phyloP scores from a whole-genome alignment of 1,140 invertebrate genomes.

The Procambarus clarkii region DNA sequence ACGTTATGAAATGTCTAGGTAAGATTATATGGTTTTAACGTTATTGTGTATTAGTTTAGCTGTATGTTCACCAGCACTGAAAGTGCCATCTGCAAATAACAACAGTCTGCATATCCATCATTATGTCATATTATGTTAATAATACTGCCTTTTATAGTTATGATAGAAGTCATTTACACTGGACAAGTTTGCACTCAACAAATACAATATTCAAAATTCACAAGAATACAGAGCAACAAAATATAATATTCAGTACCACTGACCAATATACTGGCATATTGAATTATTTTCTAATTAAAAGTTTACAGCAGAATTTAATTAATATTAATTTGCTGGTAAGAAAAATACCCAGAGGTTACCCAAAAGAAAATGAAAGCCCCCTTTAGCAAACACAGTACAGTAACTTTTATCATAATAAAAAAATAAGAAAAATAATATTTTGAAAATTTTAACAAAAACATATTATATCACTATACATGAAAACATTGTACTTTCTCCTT shows the following conservation, averaged over 20 bases:
- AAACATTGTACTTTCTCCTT: conserved; percentile 11
- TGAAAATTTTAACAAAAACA: background rate
- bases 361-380: background rate
- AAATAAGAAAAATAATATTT: background rate
- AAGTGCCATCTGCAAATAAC: too few species aligned
- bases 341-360: too few species aligned
- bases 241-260: conserved; percentile 23
- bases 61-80: too few species aligned
- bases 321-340: background rate
- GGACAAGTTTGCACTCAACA: background rate
- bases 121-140: background rate
- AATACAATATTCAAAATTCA: background rate
- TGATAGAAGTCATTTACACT: background rate
- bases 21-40: too few species aligned
- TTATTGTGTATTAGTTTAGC: too few species aligned
- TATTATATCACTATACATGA: background rate
- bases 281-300: background rate
- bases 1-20: too few species aligned
- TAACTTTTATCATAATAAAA: background rate
- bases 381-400: background rate
- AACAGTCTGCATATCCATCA: too few species aligned
- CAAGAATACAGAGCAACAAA: conserved; percentile 8
- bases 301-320: background rate
- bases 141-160: background rate
- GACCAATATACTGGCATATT: conserved; percentile 21